Evolutionary conservation across 2,888 invertebrate species (phyloP), one percentile per base, ranked within the genome.

Genomic region (Agriopis aurantiaria): DNA sequence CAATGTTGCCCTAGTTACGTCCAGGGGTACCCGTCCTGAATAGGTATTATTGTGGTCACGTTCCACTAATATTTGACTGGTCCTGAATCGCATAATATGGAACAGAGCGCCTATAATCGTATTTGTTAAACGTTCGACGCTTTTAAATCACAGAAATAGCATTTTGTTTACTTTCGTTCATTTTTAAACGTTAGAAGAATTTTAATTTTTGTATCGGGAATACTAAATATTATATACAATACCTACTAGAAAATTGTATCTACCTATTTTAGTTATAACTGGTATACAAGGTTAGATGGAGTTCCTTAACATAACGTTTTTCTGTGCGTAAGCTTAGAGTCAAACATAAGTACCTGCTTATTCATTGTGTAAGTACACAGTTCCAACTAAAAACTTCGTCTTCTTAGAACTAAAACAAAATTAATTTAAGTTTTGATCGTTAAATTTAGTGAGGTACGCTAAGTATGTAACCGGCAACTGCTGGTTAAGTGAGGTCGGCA

Each of bases 11-110:
- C 60, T 69, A 43, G 48, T 14, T 69, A 49, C 64, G 59, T 41
- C 49, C 64, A 59, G 33, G 68, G 9, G n/a, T 48, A 55, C 41
- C 64, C 72, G 79, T 74, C 72, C 78, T 75, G 77, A 82, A 75
- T 75, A 69, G 68, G 71, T 75, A 73, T 74, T 85, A 87, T 87
- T 84, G 83, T 82, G 86, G 84, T 86, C 88, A 88, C 87, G 87
- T 85, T 84, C 85, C 70, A 81, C 86, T 88, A 88, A 88, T 86
- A 88, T 88, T 88, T 87, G 86, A 84, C 82, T 78, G 79, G 79
- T 80, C 83, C 78, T 77, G 80, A 75, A 82, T 80, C 80, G 81
- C 80, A 82, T 82, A 82, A 81, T 81, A 82, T 77, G 71, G 77
- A 77, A 75, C 74, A 78, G 74, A 74, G 59, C 78, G 77, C 75